Evolutionary conservation across 2,888 invertebrate genomes (phyloP).

Genomic region (Plusia festucae): DNA sequence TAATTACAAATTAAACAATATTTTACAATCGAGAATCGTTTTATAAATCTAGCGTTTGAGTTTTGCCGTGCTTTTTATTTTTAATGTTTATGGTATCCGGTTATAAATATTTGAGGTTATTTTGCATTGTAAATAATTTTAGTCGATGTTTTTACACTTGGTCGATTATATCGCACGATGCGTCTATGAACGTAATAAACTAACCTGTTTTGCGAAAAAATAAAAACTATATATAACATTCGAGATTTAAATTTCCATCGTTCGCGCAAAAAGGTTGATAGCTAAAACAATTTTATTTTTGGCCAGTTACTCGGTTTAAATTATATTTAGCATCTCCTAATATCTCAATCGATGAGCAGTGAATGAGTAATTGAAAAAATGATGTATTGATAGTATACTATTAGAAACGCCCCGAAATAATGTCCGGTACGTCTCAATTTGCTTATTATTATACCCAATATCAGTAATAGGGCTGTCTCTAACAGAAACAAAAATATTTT

Average conservation of each 20-base stretch:
- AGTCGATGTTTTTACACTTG: conserved; percentile 40
- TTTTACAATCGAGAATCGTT: conserved; percentile 42
- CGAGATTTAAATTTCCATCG: background rate
- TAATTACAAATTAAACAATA: conserved; percentile 41
- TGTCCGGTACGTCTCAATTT: conserved; percentile 51
- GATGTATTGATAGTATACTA: conserved; percentile 53
- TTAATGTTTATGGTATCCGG: conserved; percentile 36
- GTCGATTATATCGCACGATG: conserved; percentile 40
- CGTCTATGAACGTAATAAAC: conserved; percentile 25
- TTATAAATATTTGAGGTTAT: conserved; percentile 42
- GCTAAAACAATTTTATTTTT: background rate
- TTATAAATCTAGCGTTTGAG: conserved; percentile 30
- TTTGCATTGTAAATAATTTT: conserved; percentile 55
- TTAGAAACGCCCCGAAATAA: conserved; percentile 37
- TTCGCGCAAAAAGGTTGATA: background rate
- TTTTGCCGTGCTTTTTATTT: conserved; percentile 29
- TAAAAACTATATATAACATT: background rate
- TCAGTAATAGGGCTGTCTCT: conserved; percentile 42
- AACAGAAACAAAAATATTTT: too few species aligned
- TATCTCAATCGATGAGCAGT: conserved; percentile 39
- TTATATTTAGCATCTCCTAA: conserved; percentile 21
- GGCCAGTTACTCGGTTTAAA: background rate
- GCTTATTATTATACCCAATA: conserved; percentile 35
- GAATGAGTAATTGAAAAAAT: conserved; percentile 53
- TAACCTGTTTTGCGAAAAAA: background rate